A percentile compares a stretch with the other conserved stretches of the same genome.
Conservation (phyloP, 2,888 invertebrate genomes). For the Agrenia bidenticulata region DNA sequence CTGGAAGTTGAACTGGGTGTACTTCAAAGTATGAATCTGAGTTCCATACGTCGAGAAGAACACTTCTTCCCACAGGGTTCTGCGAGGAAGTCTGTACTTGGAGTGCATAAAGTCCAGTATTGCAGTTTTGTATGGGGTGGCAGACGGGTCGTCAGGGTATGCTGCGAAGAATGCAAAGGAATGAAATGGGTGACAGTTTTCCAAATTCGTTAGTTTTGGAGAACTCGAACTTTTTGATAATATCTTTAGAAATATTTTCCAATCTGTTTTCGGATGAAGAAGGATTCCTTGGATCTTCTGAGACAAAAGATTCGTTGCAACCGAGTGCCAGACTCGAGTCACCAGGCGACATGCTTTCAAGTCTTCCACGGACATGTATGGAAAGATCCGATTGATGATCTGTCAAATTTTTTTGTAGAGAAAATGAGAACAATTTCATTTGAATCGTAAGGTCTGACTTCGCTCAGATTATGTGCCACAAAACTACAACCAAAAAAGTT, state of each 20-base stretch:
- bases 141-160: constrained; percentile 41
- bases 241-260: constrained; percentile 41
- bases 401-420: too few species aligned
- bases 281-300: constrained; percentile 32
- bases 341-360: constrained; percentile 38
- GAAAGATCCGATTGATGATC: constrained; percentile 30
- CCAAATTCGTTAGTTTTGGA: constrained; percentile 20
- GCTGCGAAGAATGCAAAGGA: constrained; percentile 31
- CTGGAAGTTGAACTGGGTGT: constrained; percentile 35
- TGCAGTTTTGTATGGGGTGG: constrained; percentile 37
- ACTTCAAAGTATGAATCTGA: constrained; percentile 31
- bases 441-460: too few species aligned
- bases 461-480: too few species aligned
- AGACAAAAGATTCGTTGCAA: constrained; percentile 24
- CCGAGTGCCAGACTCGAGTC: constrained; percentile 37
- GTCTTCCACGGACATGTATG: constrained; percentile 34
- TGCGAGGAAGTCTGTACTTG: constrained; percentile 28
- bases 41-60: constrained; percentile 36
- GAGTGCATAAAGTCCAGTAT: constrained; percentile 38
- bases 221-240: constrained; percentile 32
- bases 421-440: too few species aligned
- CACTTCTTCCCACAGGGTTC: constrained; percentile 34
- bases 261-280: constrained; percentile 37
- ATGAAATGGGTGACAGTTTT: constrained; percentile 32
- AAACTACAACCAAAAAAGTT: too few species aligned